Percentiles rank a stretch among this genome's conserved stretches.
phyloP scores from a whole-genome alignment of 2,888 invertebrate genomes.

The Perdita meconis region DNA sequence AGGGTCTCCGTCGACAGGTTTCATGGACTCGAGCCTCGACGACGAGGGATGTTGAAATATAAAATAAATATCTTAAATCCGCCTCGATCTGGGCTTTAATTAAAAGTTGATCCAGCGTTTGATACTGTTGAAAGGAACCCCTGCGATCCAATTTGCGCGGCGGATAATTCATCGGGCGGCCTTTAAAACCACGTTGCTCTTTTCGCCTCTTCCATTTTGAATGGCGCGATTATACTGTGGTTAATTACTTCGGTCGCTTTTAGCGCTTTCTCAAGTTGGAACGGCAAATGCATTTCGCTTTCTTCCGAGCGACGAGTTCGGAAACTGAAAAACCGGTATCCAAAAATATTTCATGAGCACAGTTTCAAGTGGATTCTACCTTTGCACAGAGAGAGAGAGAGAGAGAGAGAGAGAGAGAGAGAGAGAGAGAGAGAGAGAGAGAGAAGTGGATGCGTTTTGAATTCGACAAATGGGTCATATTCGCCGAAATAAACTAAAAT shows the following conservation, averaged over 20 bases:
- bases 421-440: no score
- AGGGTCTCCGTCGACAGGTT: conserved; percentile 56
- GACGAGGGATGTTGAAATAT: conserved; percentile 74
- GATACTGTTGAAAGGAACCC: conserved; percentile 75
- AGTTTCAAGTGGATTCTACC: no score
- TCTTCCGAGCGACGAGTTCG: no score
- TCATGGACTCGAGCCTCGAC: conserved; percentile 63
- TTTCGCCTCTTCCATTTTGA: conserved; percentile 18
- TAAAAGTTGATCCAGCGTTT: conserved; percentile 81
- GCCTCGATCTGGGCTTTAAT: conserved; percentile 78
- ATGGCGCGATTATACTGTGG: background rate
- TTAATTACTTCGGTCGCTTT: conserved; percentile 8
- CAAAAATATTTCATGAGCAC: background rate
- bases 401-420: no score
- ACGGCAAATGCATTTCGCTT: background rate
- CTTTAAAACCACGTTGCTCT: conserved; percentile 33
- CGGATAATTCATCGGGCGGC: conserved; percentile 71
- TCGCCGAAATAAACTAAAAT: no score
- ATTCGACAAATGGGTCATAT: no score
- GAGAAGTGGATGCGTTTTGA: no score
- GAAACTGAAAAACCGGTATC: background rate
- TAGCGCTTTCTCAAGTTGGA: background rate
- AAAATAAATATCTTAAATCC: conserved; percentile 81
- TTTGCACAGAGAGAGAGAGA: no score
- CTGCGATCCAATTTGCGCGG: conserved; percentile 72